These are phyloP conservation scores for Paradoxurus hermaphroditus DNA, from an alignment of 2,113 vertebrate species.

Conservation along the genomic window DNA sequence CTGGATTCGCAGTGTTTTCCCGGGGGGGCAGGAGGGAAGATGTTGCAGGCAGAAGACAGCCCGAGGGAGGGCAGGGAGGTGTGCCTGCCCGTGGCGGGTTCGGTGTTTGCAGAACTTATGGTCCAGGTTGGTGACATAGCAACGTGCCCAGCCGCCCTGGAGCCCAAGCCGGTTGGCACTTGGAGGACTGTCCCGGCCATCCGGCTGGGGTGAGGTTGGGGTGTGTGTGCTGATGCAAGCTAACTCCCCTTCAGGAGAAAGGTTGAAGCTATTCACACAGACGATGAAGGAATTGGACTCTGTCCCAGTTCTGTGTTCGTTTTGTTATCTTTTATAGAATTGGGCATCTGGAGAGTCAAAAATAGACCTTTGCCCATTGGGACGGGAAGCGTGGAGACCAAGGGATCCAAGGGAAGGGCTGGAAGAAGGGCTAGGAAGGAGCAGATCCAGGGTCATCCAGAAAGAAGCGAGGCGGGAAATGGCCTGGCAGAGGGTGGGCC, in stretches of 20 bases:
- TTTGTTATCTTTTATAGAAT: conserved; percentile 70
- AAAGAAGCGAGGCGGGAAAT: background rate
- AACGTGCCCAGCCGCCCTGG: background rate
- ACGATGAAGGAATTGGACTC: conserved; percentile 55
- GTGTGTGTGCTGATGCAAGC: background rate
- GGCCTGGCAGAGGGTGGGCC: background rate
- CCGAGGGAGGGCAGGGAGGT: background rate
- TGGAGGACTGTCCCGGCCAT: background rate
- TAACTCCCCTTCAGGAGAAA: conserved; percentile 34
- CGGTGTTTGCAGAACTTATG: background rate
- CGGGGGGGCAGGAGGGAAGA: background rate
- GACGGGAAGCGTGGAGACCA: conserved; percentile 56
- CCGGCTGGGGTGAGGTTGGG: background rate
- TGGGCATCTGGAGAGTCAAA: conserved; percentile 74
- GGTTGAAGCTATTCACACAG: conserved; percentile 52
- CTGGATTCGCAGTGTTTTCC: background rate
- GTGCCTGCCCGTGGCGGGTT: background rate
- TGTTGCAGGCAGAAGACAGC: background rate
- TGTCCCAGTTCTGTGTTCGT: conserved; percentile 63
- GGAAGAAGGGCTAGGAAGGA: background rate
- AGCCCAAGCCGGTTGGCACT: background rate
- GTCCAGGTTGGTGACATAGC: background rate
- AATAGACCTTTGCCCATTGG: conserved; percentile 69
- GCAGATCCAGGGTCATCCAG: background rate
- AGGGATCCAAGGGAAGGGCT: conserved; percentile 37